These are phyloP conservation scores for Sceloporus undulatus DNA, from an alignment of 2,113 vertebrate species.

Conservation along the genomic window DNA sequence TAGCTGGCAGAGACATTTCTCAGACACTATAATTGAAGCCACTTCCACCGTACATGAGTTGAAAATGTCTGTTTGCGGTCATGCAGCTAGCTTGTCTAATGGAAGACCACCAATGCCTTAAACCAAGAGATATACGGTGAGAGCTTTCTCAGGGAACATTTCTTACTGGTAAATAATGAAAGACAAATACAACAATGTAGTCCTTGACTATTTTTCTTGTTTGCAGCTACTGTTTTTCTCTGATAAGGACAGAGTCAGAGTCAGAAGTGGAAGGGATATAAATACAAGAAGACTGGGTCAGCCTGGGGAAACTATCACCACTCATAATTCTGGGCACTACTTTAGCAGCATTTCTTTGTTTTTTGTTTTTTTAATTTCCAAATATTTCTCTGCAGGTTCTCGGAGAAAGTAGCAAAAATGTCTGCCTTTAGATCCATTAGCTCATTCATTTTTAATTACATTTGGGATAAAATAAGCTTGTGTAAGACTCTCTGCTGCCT, in stretches of 20 bases:
- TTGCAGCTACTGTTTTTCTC: background rate
- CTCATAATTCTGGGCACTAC: background rate
- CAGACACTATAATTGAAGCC: background rate
- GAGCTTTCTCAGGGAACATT: background rate
- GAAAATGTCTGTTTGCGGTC: background rate
- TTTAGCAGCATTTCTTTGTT: background rate
- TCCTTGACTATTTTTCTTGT: conserved; percentile 9
- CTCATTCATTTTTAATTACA: conserved; percentile 32
- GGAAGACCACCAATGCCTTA: background rate
- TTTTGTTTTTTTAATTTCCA: background rate
- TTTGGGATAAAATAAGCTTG: conserved; percentile 22
- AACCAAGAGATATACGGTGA: background rate
- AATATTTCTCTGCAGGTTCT: background rate
- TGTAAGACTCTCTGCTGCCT: background rate
- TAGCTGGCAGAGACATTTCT: background rate
- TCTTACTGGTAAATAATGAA: background rate
- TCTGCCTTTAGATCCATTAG: background rate
- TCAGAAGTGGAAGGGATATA: background rate
- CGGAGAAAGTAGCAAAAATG: background rate
- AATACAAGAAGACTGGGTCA: background rate
- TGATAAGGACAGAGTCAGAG: conserved; percentile 1
- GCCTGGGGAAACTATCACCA: background rate
- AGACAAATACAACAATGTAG: background rate
- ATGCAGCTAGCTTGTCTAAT: background rate
- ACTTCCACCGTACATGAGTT: background rate